These are phyloP conservation scores for Thumatha senex DNA, from an alignment of 2,888 invertebrate species.

Conservation along the genomic window DNA sequence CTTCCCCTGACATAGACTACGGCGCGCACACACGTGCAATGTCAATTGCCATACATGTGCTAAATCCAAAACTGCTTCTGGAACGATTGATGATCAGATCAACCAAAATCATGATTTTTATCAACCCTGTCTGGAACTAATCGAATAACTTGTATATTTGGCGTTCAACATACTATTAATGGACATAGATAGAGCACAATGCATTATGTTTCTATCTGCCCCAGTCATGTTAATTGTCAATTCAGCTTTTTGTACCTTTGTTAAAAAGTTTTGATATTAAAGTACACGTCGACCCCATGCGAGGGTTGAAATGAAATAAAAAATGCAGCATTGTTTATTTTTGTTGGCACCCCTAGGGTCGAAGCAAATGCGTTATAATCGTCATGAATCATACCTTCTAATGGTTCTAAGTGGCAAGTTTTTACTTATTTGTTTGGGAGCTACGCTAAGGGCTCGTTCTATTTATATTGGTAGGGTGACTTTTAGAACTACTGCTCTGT, in stretches of 20 bases:
- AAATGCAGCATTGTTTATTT: slow-evolving; percentile 30
- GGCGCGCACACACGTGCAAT: no score
- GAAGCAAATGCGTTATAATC: slow-evolving; percentile 16
- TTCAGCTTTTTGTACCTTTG: slow-evolving; percentile 19
- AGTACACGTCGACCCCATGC: slow-evolving; percentile 28
- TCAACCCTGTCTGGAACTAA: no score
- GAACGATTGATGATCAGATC: no score
- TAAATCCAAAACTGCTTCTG: no score
- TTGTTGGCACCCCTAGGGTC: slow-evolving; percentile 17
- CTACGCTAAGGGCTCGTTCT: slow-evolving; percentile 7
- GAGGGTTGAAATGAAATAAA: slow-evolving; percentile 38
- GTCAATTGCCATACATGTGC: no score
- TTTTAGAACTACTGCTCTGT: neutral
- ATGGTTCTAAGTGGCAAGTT: slow-evolving; percentile 15
- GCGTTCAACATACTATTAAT: neutral
- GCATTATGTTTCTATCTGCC: neutral
- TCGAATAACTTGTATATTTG: neutral
- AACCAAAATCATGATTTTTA: no score
- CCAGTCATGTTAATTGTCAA: neutral
- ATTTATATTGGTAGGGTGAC: slow-evolving; percentile 4
- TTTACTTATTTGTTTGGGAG: slow-evolving; percentile 8
- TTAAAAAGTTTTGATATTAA: slow-evolving; percentile 37
- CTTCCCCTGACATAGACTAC: no score
- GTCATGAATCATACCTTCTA: slow-evolving; percentile 9
- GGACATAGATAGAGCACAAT: neutral